phyloP scores from a whole-genome alignment of 2,113 vertebrate genomes.

The Clarias batrachus region DNA sequence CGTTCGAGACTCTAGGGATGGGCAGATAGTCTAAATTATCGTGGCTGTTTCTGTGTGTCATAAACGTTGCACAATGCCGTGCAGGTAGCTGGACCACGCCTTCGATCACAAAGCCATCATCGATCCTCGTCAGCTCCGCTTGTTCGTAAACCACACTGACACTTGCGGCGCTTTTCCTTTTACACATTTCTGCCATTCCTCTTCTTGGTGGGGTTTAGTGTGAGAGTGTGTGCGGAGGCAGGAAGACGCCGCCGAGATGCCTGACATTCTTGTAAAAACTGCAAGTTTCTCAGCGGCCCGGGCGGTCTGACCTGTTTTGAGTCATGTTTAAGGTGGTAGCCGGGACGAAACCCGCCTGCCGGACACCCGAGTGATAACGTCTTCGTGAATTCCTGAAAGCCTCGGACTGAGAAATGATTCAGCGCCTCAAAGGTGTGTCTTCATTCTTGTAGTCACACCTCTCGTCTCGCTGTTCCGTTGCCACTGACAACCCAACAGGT shows the following conservation, averaged over 20 bases:
- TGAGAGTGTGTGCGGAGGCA: conserved; percentile 43
- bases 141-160: conserved; percentile 1
- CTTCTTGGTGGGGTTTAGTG: conserved; percentile 57
- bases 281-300: neutral
- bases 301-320: conserved; percentile 66
- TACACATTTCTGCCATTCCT: conserved; percentile 60
- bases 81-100: neutral
- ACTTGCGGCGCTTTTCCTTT: neutral
- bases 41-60: conserved; percentile 3
- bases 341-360: conserved; percentile 1
- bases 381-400: conserved; percentile 37
- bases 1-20: neutral
- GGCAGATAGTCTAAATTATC: neutral
- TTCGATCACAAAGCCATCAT: neutral
- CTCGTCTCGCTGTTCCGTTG: conserved; percentile 17
- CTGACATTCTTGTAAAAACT: conserved; percentile 61
- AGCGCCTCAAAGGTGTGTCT: conserved; percentile 11
- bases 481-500: conserved; percentile 26
- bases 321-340: neutral
- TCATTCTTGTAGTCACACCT: conserved; percentile 28
- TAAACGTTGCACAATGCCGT: neutral
- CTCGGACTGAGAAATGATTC: conserved; percentile 33
- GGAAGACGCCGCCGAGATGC: conserved; percentile 51
- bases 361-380: neutral
- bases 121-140: neutral